phyloP scores from a whole-genome alignment of 2,113 vertebrate species.

The Polypterus bichir region DNA sequence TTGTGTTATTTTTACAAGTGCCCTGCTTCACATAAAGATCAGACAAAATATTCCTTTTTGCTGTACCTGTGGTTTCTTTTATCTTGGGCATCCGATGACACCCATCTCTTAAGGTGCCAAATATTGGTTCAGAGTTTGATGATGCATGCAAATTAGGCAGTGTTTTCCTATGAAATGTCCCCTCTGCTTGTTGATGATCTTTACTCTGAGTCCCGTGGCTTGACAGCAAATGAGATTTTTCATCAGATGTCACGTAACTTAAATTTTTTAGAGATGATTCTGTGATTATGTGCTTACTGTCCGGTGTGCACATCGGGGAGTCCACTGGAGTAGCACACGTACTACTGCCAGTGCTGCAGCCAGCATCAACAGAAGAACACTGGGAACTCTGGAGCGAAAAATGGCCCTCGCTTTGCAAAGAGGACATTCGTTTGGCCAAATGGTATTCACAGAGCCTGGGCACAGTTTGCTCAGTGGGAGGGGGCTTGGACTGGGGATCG shows the following conservation, averaged over 20 bases:
- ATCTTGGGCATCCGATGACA: conserved; percentile 88
- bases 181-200: conserved; percentile 69
- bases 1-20: conserved; percentile 27
- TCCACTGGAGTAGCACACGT: conserved; percentile 77
- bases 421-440: conserved; percentile 83
- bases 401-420: conserved; percentile 78
- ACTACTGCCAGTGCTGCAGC: conserved; percentile 84
- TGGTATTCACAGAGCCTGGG: conserved; percentile 76
- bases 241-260: conserved; percentile 58
- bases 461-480: conserved; percentile 57
- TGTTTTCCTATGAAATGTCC: conserved; percentile 66
- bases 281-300: conserved; percentile 66
- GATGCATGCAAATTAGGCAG: conserved; percentile 72
- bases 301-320: conserved; percentile 73
- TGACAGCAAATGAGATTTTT: conserved; percentile 58
- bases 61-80: conserved; percentile 98
- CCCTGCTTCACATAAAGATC: conserved; percentile 42
- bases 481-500: conserved; percentile 61
- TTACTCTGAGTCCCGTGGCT: conserved; percentile 57
- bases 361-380: conserved; percentile 87
- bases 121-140: conserved; percentile 68
- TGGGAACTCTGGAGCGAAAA: conserved; percentile 90
- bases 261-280: conserved; percentile 65
- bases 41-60: conserved; percentile 38
- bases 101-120: conserved; percentile 68